Base-by-base conservation (phyloP, 2,888 invertebrate genomes). In the Stramonita haemastoma region DNA sequence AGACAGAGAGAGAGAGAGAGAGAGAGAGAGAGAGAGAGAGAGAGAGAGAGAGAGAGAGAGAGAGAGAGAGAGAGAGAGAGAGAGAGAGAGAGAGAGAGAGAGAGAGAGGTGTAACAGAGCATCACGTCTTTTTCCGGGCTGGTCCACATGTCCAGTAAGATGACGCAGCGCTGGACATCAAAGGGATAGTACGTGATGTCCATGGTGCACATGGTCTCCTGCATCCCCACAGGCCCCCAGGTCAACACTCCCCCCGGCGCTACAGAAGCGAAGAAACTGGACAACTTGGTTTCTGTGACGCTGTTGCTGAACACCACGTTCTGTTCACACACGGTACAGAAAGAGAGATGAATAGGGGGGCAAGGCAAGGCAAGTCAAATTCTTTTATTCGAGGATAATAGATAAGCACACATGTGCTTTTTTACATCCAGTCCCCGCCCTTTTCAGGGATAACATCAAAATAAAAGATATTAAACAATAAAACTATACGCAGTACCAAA, bases 141-240 rank as follows among this genome's bases (percentile, higher is more conserved):
- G 26, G 87, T 77, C 87, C 87, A 87, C 87, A 77, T 46, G 26
- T 56, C 77, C 1, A 87, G 2, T 26, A 29, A 6, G 13, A 87
- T n/a, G n/a, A 34, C 60, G 56, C 88, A 88, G 56, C 26, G n/a
- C 88, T 88, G 88, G 17, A 60, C 57, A 32, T 90, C 90, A 86
- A 88, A 90, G 13, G 90, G 90, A 56, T 89, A 90, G 88, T 86
- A 90, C n/a, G 90, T 90, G 85, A 90, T 90, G 86, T 90, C 90
- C 77, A 90, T 34, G 57, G 86, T 88, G 79, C 90, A 90, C 26
- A 86, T 79, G 0, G 90, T 89, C 81, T 89, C 88, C 26, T 87
- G 34, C 22, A 73, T 66, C 6, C 90, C 90, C 4, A 85, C 22
- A 22, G 89, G 79, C 29, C 32, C 79, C 57, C 89, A 90, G 17